These are phyloP conservation scores for Apotomis capreana DNA, from an alignment of 2,888 invertebrate genomes.

Conservation along the genomic window DNA sequence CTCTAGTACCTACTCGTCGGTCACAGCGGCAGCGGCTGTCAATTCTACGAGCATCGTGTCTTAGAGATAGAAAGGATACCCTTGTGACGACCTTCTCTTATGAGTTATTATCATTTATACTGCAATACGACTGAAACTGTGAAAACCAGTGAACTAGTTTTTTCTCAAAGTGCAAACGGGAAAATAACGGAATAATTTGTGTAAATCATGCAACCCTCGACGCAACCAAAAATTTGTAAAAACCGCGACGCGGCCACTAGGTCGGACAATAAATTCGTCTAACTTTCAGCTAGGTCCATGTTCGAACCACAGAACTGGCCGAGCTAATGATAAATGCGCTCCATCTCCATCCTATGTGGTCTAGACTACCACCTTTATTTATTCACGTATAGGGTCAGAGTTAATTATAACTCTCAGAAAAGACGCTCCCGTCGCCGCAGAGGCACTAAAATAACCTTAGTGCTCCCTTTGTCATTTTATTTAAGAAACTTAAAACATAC, in stretches of 20 bases:
- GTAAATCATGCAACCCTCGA: constrained; percentile 5
- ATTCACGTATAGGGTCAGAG: constrained; percentile 4
- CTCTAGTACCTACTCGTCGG: too few species aligned
- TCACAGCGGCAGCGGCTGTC: too few species aligned
- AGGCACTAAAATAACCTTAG: neutral
- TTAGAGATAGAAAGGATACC: too few species aligned
- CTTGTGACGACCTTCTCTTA: too few species aligned
- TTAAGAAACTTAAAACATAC: neutral
- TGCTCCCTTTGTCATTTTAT: neutral
- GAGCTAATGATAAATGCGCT: constrained; percentile 16
- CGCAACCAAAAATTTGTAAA: constrained; percentile 6
- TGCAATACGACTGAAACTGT: neutral
- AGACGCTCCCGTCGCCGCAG: neutral
- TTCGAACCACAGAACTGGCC: constrained; percentile 7
- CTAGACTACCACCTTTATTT: constrained; percentile 3
- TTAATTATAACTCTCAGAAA: constrained; percentile 7
- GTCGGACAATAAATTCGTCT: constrained; percentile 30
- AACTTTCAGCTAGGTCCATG: constrained; percentile 33
- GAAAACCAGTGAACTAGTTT: neutral
- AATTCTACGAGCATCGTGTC: too few species aligned
- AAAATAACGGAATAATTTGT: constrained; percentile 4
- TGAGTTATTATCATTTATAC: too few species aligned
- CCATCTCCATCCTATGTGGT: constrained; percentile 16
- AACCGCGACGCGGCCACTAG: neutral
- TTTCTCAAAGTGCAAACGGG: neutral